phyloP scores from a whole-genome alignment of 2,797 vertebrate species.

The Cirrhinus mrigala region DNA sequence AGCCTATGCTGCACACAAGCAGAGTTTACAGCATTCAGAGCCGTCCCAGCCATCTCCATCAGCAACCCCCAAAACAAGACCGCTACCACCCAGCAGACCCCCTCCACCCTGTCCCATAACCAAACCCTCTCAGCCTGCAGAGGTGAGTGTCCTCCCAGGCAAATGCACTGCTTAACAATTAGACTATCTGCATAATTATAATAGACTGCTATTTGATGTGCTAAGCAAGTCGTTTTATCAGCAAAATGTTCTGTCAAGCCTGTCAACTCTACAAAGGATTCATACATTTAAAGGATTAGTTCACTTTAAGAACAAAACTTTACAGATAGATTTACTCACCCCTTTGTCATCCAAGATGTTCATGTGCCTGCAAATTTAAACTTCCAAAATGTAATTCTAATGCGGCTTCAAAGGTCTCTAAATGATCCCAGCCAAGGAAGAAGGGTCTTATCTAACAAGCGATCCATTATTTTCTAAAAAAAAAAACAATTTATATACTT shows the following conservation, averaged over 20 bases:
- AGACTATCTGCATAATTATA: too few species aligned
- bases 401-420: too few species aligned
- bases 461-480: too few species aligned
- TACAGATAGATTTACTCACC: too few species aligned
- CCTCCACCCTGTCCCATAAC: slow-evolving; percentile 87
- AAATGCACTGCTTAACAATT: not conserved
- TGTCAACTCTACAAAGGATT: not conserved
- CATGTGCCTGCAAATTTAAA: too few species aligned
- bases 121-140: slow-evolving; percentile 74
- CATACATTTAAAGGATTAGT: not conserved
- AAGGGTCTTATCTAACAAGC: too few species aligned
- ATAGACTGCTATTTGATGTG: not conserved
- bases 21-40: slow-evolving; percentile 31
- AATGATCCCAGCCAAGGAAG: too few species aligned
- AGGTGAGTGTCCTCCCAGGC: slow-evolving; percentile 72
- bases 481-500: too few species aligned
- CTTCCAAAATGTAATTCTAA: too few species aligned
- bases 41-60: slow-evolving; percentile 13
- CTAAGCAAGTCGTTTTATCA: not conserved
- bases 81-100: slow-evolving; percentile 86
- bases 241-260: not conserved
- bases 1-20: slow-evolving; percentile 51
- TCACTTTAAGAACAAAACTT: too few species aligned
- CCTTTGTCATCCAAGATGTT: too few species aligned
- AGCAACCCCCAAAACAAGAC: slow-evolving; percentile 40